Percentiles rank a stretch among this genome's conserved stretches.
phyloP scores from a whole-genome alignment of 2,113 vertebrate genomes.

The Sinocyclocheilus anshuiensis region DNA sequence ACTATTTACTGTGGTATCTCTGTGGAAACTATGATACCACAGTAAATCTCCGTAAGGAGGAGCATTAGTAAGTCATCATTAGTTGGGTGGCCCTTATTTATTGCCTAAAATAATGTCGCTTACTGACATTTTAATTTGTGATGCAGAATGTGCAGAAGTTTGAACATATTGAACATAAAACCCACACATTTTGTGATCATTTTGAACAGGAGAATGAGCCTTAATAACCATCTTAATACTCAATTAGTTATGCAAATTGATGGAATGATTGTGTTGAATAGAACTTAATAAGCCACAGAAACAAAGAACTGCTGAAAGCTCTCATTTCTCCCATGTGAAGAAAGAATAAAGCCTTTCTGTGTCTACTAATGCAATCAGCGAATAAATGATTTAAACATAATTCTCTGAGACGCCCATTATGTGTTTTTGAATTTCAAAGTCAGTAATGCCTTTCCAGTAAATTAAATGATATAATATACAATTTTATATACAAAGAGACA shows the following conservation, averaged over 20 bases:
- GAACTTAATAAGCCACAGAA: not conserved
- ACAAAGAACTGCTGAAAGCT: not conserved
- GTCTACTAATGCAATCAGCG: not conserved
- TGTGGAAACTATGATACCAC: not conserved
- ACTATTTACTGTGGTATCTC: too few species aligned
- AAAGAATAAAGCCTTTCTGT: constrained; percentile 1
- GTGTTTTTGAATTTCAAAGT: constrained; percentile 10
- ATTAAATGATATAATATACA: not conserved
- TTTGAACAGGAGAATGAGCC: constrained; percentile 5
- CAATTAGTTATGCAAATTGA: constrained; percentile 16
- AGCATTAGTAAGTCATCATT: not conserved
- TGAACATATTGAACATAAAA: not conserved
- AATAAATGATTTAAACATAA: not conserved
- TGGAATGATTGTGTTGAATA: constrained; percentile 1
- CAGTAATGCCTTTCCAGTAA: not conserved
- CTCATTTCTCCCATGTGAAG: not conserved
- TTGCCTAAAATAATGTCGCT: not conserved
- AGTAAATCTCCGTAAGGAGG: too few species aligned
- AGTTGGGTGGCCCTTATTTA: not conserved
- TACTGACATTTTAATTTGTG: not conserved
- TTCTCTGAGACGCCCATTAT: not conserved
- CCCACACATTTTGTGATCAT: not conserved
- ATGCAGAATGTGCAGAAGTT: not conserved
- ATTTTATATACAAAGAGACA: not conserved
- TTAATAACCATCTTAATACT: not conserved